Conservation (phyloP, 2,888 invertebrate species). For the Metalampra italica region DNA sequence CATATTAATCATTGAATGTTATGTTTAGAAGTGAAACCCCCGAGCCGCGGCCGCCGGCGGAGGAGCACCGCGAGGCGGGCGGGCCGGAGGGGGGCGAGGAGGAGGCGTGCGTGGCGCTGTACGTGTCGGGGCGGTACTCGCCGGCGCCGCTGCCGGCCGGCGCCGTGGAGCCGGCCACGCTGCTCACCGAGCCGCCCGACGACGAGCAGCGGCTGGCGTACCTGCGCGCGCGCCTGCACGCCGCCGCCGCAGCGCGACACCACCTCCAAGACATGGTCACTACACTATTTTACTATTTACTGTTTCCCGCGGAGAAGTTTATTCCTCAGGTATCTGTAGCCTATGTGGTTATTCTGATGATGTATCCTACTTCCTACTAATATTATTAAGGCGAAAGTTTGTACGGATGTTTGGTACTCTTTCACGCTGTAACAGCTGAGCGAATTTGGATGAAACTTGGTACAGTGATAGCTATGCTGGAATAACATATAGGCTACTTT, state of each 20-base stretch:
- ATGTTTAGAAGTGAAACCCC: slow-evolving; percentile 10
- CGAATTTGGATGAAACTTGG: too few relatives aligned
- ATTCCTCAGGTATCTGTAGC: too few relatives aligned
- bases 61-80: slow-evolving; percentile 16
- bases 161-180: slow-evolving; percentile 85
- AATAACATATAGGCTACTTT: too few relatives aligned
- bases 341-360: too few relatives aligned
- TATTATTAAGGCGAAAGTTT: too few relatives aligned
- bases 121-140: slow-evolving; percentile 90
- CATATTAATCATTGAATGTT: too few relatives aligned
- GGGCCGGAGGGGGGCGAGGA: slow-evolving; percentile 32
- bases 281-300: neutral
- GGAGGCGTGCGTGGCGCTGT: slow-evolving; percentile 60
- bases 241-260: slow-evolving; percentile 34
- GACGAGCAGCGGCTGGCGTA: slow-evolving; percentile 87
- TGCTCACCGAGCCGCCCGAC: slow-evolving; percentile 86
- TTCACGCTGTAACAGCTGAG: too few relatives aligned
- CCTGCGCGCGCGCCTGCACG: slow-evolving; percentile 83
- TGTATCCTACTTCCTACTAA: too few relatives aligned
- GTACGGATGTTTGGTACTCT: too few relatives aligned
- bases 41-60: slow-evolving; percentile 17
- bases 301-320: neutral
- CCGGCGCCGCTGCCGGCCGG: slow-evolving; percentile 82
- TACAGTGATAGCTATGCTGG: too few relatives aligned
- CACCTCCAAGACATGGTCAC: slow-evolving; percentile 65